These are phyloP conservation scores for Gallinago solitaria DNA, from an alignment of 2,797 vertebrate species.

Conservation along the genomic window DNA sequence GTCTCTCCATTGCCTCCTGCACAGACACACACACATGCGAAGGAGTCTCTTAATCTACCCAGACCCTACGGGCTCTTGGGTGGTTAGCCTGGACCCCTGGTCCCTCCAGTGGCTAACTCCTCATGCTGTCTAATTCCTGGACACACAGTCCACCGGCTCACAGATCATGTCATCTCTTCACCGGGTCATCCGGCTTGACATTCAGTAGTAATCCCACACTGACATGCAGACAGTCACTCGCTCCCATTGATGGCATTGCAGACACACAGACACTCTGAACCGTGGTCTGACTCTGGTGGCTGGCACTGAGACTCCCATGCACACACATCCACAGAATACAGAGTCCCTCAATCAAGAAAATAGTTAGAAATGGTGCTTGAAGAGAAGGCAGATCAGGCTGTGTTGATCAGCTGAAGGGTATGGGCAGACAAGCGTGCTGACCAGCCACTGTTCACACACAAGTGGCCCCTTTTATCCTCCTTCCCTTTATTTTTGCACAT, in stretches of 20 bases:
- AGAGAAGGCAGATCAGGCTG: not conserved
- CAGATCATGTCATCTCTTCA: not conserved
- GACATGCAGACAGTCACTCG: not conserved
- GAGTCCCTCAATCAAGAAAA: not conserved
- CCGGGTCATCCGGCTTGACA: not conserved
- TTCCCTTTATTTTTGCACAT: not conserved
- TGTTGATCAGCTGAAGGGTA: not conserved
- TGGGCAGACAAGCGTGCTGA: not conserved
- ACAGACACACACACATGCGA: not conserved
- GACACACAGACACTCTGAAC: not conserved
- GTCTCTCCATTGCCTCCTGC: not conserved
- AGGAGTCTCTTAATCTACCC: not conserved
- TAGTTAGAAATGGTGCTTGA: not conserved
- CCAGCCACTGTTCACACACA: not conserved
- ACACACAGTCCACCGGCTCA: not conserved
- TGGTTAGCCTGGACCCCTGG: not conserved
- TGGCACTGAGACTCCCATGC: not conserved
- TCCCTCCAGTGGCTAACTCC: not conserved
- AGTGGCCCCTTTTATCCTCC: fast-evolving
- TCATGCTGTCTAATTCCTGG: not conserved
- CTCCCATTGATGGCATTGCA: not conserved
- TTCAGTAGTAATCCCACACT: not conserved
- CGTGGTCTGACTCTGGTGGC: not conserved
- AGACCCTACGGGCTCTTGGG: not conserved
- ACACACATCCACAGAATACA: not conserved